Base-by-base conservation (phyloP, 2,797 vertebrate genomes). In the Smutsia gigantea region DNA sequence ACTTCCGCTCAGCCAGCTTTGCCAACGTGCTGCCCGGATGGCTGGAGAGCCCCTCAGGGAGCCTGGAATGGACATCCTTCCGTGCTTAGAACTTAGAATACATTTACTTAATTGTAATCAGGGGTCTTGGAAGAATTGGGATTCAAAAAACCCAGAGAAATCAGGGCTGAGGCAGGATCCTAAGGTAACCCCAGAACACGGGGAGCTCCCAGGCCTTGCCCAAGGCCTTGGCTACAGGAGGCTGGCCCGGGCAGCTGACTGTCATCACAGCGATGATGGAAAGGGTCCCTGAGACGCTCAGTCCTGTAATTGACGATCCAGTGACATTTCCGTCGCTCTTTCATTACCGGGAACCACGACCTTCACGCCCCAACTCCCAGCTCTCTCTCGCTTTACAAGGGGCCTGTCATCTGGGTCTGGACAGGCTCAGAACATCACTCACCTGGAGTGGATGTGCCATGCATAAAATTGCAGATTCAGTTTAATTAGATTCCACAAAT, bases 401-500 rank as follows among this genome's bases (percentile, higher is more conserved):
- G n/a, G 61, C 25, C 42, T 68, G 57, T 85, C 29, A 4, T 4
- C 49, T 78, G 15, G 21, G 37, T 72, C 57, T 83, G 39, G 55
- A 77, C 55, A 71, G 8, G 49, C 25, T 46, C 34, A 71, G 55
- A 7, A n/a, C 10, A 34, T 37, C 42, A 61, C 11, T 75, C 75
- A 39, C 66, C 15, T 37, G 55, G 34, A 71, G 31, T 63, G 23
- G 25, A 66, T 1, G 0, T 17, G 29, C 25, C 57, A 14, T 19
- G 29, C 39, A 31, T 64, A 78, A 77, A 87, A 87, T 39, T 2
- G 0, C 74, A 95, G 95, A 75, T 51, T 46, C 55, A 57, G 37
- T 64, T 77, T 87, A 77, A 95, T 90, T 75, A 78, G 78, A 93
- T 17, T 25, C 86, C 82, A 57, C 39, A 78, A 55, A 95, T 29